Base-by-base conservation (phyloP, 2,797 vertebrate genomes). In the Phrynocephalus guinanensis region DNA sequence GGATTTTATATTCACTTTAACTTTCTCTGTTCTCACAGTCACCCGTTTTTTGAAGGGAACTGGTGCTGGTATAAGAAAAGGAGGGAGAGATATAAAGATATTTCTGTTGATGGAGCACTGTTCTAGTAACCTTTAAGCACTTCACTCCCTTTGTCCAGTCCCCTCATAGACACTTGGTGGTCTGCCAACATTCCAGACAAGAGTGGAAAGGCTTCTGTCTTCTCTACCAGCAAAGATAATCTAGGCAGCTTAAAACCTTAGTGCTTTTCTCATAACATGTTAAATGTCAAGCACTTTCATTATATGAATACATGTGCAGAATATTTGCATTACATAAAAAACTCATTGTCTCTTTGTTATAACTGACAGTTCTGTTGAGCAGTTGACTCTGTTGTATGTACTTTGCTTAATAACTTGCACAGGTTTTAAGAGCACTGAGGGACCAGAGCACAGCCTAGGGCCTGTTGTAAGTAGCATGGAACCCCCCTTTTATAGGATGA, bases 211-310 rank as follows among this genome's bases (percentile, higher is more conserved):
- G 88, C 79, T 84, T 86, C 5, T 91, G 84, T 90, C 91, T 92
- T 91, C 92, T 94, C 91, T 95, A 92, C 94, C 93, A 84, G 89
- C 91, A 92, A 94, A 95, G 90, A 93, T 95, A 92, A 94, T 92
- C 84, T 95, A 95, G 96, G 96, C 96, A 97, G 97, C 96, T 97
- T 97, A 94, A 96, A 96, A 96, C 93, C 94, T 92, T 97, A 95
- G 95, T 94, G 96, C 95, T 96, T 96, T 95, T 95, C 95, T 95
- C 92, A 95, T 96, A 96, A 94, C 86, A 85, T 94, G 92, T 96
- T 94, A 89, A 92, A 88, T 90, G 86, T 95, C 93, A 94, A 93
- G 6, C 86, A 89, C 86, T 95, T 92, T 81, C 91, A 93, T 94
- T 94, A 87, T 95, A 93, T 92, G 94, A 94, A 90, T 94, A 89